Evolutionary conservation across 2,888 invertebrate genomes (phyloP), one percentile per base, ranked within the genome.

Genomic region (Campaea margaritaria): DNA sequence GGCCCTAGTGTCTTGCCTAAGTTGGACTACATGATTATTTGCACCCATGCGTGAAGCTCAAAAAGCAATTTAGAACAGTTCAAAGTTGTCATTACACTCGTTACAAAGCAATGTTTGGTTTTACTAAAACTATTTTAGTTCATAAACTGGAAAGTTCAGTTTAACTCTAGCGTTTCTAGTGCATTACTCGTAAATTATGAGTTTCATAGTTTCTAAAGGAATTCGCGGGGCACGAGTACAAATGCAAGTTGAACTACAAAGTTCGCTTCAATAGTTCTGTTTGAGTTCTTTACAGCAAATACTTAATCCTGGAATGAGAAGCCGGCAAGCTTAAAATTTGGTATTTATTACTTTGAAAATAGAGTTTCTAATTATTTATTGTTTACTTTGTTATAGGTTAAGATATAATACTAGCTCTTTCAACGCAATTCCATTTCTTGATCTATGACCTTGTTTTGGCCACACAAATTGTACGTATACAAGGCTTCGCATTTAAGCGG

Each of bases 101-200:
- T 46, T 46, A 50, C 50, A 34, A 21, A 42, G 43, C 42, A 42
- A 41, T 31, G 31, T 58, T 53, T 39, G 12, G 45, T 48, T 41
- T 43, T 21, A 44, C 57, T 58, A 31, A 48, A 64, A 64, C 31
- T 52, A 62, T 53, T 57, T 51, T 42, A 53, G 58, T 58, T 41
- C 51, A 49, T 59, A 64, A 65, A 69, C 61, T 64, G 58, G 11
- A 42, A 59, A 67, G 60, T 66, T 66, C 61, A 62, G 64, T 67
- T 65, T 53, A 63, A 63, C 61, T 56, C 52, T 52, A 52, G 58
- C 68, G 68, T 65, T 71, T 71, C 62, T 61, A 70, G 71, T 74
- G 69, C 73, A 78, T 76, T 73, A 73, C 72, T 68, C 73, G 72
- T 75, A 73, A 76, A 76, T 75, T 75, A 76, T 67, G 74, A 76